Percentiles rank a stretch among this genome's conserved stretches.
These are phyloP conservation scores for Zaprionus capensis DNA, from an alignment of 1,140 invertebrate genomes.

Conservation along the genomic window DNA sequence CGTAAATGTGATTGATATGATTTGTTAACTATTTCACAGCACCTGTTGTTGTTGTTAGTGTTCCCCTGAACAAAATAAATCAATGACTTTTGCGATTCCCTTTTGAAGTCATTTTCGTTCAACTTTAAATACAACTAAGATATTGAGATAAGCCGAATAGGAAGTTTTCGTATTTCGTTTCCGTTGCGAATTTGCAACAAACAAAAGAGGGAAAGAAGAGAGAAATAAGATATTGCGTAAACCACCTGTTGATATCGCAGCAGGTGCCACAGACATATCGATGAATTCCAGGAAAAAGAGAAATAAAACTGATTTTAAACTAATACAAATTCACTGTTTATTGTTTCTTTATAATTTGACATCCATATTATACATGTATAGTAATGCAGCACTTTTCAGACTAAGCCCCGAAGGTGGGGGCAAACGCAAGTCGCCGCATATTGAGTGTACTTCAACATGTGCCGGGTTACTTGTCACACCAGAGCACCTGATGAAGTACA, in stretches of 20 bases:
- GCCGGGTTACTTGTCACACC: constrained; percentile 93
- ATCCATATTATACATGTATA: no score
- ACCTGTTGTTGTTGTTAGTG: neutral
- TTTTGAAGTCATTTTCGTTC: neutral
- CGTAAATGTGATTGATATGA: neutral
- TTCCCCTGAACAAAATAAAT: neutral
- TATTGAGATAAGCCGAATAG: neutral
- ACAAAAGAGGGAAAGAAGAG: neutral
- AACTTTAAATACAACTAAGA: neutral
- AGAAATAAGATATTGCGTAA: neutral
- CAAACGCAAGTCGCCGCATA: constrained; percentile 84
- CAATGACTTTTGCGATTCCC: neutral
- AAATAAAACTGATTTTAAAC: neutral
- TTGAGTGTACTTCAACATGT: constrained; percentile 97
- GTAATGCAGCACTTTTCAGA: neutral
- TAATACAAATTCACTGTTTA: neutral
- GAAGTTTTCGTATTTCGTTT: neutral
- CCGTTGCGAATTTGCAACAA: neutral
- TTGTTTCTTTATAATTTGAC: neutral
- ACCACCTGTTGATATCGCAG: neutral
- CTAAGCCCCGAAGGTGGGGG: neutral
- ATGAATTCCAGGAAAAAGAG: neutral
- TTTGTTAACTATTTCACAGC: neutral
- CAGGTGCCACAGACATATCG: neutral
- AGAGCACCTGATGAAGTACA: constrained; percentile 99